Percentiles rank a stretch among this genome's conserved stretches.
These are phyloP conservation scores for Campaea margaritaria DNA, from an alignment of 2,888 invertebrate species.

Conservation along the genomic window DNA sequence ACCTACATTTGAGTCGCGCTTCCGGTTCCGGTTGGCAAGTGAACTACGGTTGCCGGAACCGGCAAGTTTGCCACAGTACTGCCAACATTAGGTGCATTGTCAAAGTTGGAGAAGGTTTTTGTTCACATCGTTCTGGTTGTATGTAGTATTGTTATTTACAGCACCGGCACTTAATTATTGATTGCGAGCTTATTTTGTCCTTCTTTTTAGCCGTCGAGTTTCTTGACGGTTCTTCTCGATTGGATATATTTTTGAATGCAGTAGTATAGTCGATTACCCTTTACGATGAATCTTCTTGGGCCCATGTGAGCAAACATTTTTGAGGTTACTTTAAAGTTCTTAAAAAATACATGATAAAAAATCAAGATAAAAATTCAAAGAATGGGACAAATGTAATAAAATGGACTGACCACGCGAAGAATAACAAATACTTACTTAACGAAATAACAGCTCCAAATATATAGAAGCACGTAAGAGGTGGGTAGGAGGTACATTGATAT, in stretches of 20 bases:
- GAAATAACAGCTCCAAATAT: neutral
- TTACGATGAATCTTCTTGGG: too few species aligned
- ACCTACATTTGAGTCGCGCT: constrained; percentile 40
- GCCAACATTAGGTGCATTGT: constrained; percentile 54
- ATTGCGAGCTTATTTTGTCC: too few species aligned
- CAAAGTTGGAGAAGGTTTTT: constrained; percentile 31
- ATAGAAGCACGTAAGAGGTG: neutral
- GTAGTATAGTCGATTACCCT: too few species aligned
- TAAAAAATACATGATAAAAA: too few species aligned
- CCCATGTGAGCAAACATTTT: too few species aligned
- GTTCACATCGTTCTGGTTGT: constrained; percentile 33
- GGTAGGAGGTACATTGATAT: neutral
- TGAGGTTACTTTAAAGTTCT: too few species aligned
- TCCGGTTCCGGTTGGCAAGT: constrained; percentile 56
- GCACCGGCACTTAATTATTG: neutral
- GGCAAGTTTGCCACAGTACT: constrained; percentile 57
- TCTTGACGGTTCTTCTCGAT: too few species aligned
- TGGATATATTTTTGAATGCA: too few species aligned
- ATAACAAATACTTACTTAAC: neutral
- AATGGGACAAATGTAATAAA: neutral
- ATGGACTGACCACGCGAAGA: neutral
- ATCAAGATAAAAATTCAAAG: too few species aligned
- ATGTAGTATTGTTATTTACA: neutral
- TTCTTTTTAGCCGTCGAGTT: too few species aligned
- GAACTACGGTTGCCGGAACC: constrained; percentile 54